Evolutionary conservation across 2,113 vertebrate genomes (phyloP), one percentile per base, ranked within the genome.

Genomic region (Cynocephalus volans): DNA sequence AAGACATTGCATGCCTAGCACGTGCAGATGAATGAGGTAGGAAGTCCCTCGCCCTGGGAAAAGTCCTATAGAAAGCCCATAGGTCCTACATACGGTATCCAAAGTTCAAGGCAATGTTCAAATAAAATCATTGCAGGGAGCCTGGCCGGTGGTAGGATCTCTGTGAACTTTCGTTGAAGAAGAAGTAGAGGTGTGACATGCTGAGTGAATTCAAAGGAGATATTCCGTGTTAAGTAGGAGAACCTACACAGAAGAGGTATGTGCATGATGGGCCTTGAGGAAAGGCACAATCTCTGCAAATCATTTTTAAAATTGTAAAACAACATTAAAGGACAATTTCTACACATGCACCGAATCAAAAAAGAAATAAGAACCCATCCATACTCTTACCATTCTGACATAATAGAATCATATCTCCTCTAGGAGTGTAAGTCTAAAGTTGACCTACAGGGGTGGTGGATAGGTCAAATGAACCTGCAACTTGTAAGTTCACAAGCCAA

Each of bases 31-130:
- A 45, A 15, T 56, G 9, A 23, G 33, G 10, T 14, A 82, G 36
- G 36, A 6, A 13, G 67, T 56, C 50, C 80, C 28, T 69, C 90
- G n/a, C 48, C 8, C 79, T 18, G 41, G 24, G 36, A 50, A 54
- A 41, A 73, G 48, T 67, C 60, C 81, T 58, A 0, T 3, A 48
- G 67, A 85, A 54, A 50, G 69, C 56, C 31, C 28, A 1, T 50
- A 50, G 83, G 80, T 45, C 64, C 28, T 5, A 45, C 24, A 72
- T 36, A 84, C 33, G 58, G 67, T n/a, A 64, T 26, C 45, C 72
- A 45, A 77, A 96, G 84, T 80, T 96, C 79, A 80, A 84, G 83
- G 79, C 73, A 50, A 21, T 11, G 12, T 65, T 85, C 65, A 60
- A 15, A 56, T 62, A n/a, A 88, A 88, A 73, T 60, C 79, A 62